Evolutionary conservation across 2,888 invertebrate species (phyloP), one percentile per base, ranked within the genome.

Genomic region (Troides helena): DNA sequence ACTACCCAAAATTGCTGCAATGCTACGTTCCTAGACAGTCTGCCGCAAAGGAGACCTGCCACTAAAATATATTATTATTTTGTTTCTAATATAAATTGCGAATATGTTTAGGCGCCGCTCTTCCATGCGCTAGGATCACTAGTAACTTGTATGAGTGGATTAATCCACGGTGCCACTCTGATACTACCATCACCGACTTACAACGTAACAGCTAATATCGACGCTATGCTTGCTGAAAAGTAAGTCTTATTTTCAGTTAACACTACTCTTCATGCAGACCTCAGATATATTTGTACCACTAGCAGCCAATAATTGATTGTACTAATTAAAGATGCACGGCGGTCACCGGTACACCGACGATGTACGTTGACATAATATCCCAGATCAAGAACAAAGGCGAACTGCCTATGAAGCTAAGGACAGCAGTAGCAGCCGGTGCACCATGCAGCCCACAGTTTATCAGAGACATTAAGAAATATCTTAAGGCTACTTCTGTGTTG

Each of bases 61-160:
- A 30, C 30, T 30, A 43, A 8, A 8, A 64, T 50, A 57, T 10
- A 21, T 21, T 23, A n/a, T 43, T 23, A n/a, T 43, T 2, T 46
- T 46, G 46, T 46, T 46, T 36, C 3, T 25, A 17, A 62, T 53
- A n/a, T 25, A n/a, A 30, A 53, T 64, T 36, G 30, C 58, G 71
- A 77, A n/a, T 21, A 46, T 56, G 56, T 56, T 0, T 77, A 92
- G 93, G 96, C 95, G 0, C 98, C 98, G 0, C 89, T 97, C 58
- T 98, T 97, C 85, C 98, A 98, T 83, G 97, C 96, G 17, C 96
- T 97, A 81, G 98, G 97, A 0, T 95, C 96, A 62, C 92, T 96
- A 1, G 87, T 95, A 62, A 96, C 95, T 0, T 84, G 94, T 30
- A 76, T 96, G 46, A 83, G 88, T 0, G 93, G 93, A 10, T 79